Evolutionary conservation across 2,113 vertebrate genomes (phyloP), one percentile per base, ranked within the genome.

Genomic region (Tupaia chinensis): DNA sequence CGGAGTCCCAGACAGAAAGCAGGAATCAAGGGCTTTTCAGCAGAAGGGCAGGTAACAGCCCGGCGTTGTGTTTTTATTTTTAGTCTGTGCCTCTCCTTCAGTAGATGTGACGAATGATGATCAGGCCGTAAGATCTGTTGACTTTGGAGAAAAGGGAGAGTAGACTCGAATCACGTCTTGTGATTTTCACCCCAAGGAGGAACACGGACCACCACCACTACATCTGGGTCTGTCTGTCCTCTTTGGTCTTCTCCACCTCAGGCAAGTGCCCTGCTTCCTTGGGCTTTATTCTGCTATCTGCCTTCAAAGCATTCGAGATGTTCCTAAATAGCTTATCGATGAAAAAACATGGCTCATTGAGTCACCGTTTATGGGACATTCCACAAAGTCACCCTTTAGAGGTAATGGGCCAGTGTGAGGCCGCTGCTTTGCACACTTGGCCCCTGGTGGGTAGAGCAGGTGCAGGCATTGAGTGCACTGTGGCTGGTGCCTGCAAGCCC

Each of bases 1-100:
- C n/a, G 1, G 20, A 11, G 2, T 12, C 74, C 16, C 13, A 19
- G 25, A 53, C 2, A 17, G 14, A 87, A n/a, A 19, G 32, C 12
- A 65, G 54, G 91, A 69, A 66, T 32, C 60, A 23, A 32, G 87
- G 54, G 7, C 0, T 0, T 69, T 17, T 25, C 34, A 14, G 9
- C 56, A 5, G 0, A 12, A 66, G 65, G 54, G 27, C 5, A 54
- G 78, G 22, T 70, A n/a, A 6, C 1, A 0, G 6, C 13, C 13
- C 72, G 11, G 4, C 19, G 19, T 15, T 2, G 0, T 9, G 9
- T 14, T 27, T 58, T 25, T 8, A 7, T 5, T 61, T 53, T 44
- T 82, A 27, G 27, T 70, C 9, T 11, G n/a, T 32, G 32, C 7
- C 1, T 61, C 56, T 32, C 14, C 3, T 9, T 66, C 44, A n/a